These are phyloP conservation scores for Microhierax caerulescens DNA, from an alignment of 2,797 vertebrate genomes.

Conservation along the genomic window DNA sequence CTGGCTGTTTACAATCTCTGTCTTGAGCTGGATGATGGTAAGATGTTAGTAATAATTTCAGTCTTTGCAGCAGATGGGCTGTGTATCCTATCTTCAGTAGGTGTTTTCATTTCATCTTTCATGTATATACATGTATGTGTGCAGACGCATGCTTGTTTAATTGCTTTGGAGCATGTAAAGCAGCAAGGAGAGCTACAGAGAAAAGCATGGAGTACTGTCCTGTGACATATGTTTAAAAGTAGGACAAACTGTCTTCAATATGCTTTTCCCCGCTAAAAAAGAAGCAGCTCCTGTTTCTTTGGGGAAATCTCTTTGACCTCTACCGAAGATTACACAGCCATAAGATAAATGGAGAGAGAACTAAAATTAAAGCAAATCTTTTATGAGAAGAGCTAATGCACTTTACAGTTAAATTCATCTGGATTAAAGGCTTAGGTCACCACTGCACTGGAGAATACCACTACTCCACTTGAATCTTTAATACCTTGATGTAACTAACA, in stretches of 20 bases:
- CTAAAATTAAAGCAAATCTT: constrained; percentile 74
- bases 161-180: constrained; percentile 20
- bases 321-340: constrained; percentile 65
- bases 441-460: background rate
- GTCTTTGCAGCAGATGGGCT: background rate
- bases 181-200: background rate
- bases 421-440: constrained; percentile 54
- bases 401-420: constrained; percentile 55
- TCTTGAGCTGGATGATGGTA: constrained; percentile 91
- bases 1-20: constrained; percentile 93
- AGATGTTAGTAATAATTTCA: constrained; percentile 60
- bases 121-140: background rate
- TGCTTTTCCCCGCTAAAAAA: constrained; percentile 35
- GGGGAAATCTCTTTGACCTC: constrained; percentile 73
- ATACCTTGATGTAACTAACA: constrained; percentile 9
- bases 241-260: background rate
- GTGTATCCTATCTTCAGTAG: background rate
- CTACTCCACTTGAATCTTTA: constrained; percentile 19
- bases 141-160: background rate
- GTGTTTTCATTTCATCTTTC: constrained; percentile 44
- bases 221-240: constrained; percentile 26
- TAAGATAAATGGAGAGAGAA: constrained; percentile 70
- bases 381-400: constrained; percentile 57
- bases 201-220: background rate
- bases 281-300: constrained; percentile 65